Evolutionary conservation across 1,140 invertebrate genomes (phyloP).

Genomic region (Lordiphosa collinella): DNA sequence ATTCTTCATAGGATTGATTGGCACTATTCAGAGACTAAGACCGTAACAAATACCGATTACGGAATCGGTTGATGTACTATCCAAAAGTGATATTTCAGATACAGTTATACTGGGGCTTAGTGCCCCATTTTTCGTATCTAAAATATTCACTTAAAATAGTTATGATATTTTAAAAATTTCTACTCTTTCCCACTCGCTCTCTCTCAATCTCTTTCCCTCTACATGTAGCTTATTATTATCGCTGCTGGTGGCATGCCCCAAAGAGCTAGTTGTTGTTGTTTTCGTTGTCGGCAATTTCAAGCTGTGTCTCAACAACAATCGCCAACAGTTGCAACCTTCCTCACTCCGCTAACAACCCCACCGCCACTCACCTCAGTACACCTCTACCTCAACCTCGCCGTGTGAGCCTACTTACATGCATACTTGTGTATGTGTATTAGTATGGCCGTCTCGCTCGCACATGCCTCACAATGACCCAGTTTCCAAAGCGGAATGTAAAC

Average conservation of each 20-base stretch:
- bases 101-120: too few species aligned
- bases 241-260: slow-evolving; percentile 61
- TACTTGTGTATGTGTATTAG: not conserved
- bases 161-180: too few species aligned
- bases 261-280: slow-evolving; percentile 28
- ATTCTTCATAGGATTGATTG: too few species aligned
- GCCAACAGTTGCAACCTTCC: slow-evolving; percentile 30
- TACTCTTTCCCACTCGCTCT: too few species aligned
- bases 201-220: too few species aligned
- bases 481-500: slow-evolving; percentile 75
- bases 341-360: not conserved
- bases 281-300: slow-evolving; percentile 50
- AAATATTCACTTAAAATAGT: too few species aligned
- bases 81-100: too few species aligned
- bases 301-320: slow-evolving; percentile 51
- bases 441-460: slow-evolving; percentile 40
- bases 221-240: not conserved
- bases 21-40: too few species aligned
- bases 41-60: too few species aligned
- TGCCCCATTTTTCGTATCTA: too few species aligned
- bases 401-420: not conserved
- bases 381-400: not conserved
- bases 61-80: too few species aligned
- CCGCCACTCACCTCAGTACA: slow-evolving; percentile 7
- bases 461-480: slow-evolving; percentile 69